These are phyloP conservation scores for Philaenus spumarius DNA, from an alignment of 1,140 invertebrate species.

Conservation along the genomic window DNA sequence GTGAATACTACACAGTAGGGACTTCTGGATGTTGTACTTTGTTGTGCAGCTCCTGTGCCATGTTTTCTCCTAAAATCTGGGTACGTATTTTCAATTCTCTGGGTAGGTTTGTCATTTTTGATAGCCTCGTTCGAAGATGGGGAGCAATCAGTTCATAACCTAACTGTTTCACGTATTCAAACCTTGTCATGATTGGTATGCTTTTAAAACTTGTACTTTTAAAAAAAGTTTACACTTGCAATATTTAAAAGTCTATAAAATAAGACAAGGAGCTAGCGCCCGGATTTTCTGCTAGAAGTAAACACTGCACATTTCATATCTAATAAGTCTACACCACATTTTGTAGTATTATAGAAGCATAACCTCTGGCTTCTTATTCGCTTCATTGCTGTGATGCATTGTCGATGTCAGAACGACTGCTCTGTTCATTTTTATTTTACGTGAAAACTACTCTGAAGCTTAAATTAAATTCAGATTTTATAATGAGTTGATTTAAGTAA, in stretches of 20 bases:
- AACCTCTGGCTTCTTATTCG: conserved; percentile 32
- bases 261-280: conserved; percentile 34
- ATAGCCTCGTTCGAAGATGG: conserved; percentile 31
- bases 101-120: conserved; percentile 7
- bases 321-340: conserved; percentile 34
- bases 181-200: conserved; percentile 14
- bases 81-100: conserved; percentile 6
- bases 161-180: conserved; percentile 27
- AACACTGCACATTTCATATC: conserved; percentile 33
- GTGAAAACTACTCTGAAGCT: too few species aligned
- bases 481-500: too few species aligned
- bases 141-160: too few species aligned
- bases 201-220: conserved; percentile 12
- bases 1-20: too few species aligned
- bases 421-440: conserved; percentile 34
- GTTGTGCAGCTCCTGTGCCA: background rate
- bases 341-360: conserved; percentile 33
- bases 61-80: background rate
- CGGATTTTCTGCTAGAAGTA: conserved; percentile 24
- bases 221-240: conserved; percentile 24
- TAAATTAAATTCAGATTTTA: too few species aligned
- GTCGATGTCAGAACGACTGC: conserved; percentile 32
- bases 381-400: conserved; percentile 33
- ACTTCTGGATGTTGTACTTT: too few species aligned
- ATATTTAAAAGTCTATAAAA: too few species aligned